Conservation (phyloP, 2,797 vertebrate species). For the Eurystomus glaucurus region DNA sequence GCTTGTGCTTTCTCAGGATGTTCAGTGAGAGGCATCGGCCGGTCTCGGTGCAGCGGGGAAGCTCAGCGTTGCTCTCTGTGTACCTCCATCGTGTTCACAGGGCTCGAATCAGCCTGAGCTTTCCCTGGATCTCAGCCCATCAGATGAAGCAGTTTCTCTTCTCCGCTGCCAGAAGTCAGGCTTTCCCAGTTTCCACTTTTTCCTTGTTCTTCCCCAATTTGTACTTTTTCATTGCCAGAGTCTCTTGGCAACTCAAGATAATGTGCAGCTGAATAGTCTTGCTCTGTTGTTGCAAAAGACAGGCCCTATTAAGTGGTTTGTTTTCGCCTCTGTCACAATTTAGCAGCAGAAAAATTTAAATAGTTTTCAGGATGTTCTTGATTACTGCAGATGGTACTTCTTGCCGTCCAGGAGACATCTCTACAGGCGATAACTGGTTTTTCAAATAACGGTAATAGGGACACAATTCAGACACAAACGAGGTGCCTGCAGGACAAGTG, state of each 20-base stretch:
- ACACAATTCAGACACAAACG: background rate
- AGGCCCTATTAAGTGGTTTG: background rate
- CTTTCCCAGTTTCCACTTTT: constrained; percentile 20
- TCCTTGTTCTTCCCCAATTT: background rate
- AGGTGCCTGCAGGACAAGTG: background rate
- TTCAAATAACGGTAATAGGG: background rate
- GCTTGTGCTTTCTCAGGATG: background rate
- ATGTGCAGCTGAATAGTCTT: background rate
- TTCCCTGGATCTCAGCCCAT: constrained; percentile 13
- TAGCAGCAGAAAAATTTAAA: background rate
- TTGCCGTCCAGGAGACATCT: background rate
- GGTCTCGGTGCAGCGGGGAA: fast-evolving
- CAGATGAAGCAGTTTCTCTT: constrained; percentile 1
- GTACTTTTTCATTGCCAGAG: background rate
- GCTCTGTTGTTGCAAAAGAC: background rate
- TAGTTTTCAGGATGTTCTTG: background rate
- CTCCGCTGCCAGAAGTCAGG: background rate
- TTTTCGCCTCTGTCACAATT: background rate
- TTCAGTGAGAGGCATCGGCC: background rate
- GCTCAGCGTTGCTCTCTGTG: background rate
- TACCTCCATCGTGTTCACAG: fast-evolving
- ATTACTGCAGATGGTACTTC: background rate
- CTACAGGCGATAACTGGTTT: background rate
- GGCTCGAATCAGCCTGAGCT: background rate
- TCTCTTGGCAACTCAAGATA: background rate